Conservation (phyloP, 2,888 invertebrate genomes). For the Drosophila yooni region DNA sequence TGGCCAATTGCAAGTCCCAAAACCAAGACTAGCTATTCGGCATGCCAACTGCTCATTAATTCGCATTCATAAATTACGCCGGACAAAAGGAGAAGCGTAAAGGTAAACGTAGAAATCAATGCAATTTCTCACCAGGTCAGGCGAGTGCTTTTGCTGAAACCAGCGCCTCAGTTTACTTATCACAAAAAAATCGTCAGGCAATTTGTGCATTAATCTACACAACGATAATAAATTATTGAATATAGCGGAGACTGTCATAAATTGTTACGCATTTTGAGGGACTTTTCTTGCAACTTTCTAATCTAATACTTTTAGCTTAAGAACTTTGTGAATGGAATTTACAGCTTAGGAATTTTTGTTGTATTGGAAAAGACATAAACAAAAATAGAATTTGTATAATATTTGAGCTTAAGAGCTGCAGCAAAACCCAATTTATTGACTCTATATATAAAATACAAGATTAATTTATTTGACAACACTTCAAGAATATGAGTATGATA, state of each 20-base stretch:
- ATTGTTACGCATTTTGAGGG: slow-evolving; percentile 28
- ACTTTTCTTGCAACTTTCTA: slow-evolving; percentile 26
- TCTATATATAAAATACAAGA: background rate
- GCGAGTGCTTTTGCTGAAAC: background rate
- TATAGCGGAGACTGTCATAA: slow-evolving; percentile 23
- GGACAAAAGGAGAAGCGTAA: slow-evolving; percentile 32
- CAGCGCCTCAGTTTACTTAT: slow-evolving; percentile 12
- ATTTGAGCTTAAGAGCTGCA: background rate
- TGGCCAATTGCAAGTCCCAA: slow-evolving; percentile 17
- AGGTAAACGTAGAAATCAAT: slow-evolving; percentile 68
- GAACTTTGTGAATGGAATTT: slow-evolving; percentile 10
- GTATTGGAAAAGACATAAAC: background rate
- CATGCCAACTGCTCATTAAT: slow-evolving; percentile 78
- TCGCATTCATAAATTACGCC: slow-evolving; percentile 73
- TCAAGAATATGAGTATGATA: background rate
- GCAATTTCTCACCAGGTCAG: slow-evolving; percentile 45
- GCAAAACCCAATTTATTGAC: background rate
- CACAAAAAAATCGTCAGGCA: slow-evolving; percentile 41
- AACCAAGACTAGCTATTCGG: slow-evolving; percentile 52
- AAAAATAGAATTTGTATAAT: background rate
- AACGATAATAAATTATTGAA: slow-evolving; percentile 47
- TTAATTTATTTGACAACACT: background rate
- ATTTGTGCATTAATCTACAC: slow-evolving; percentile 54
- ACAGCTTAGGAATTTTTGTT: background rate
- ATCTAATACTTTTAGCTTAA: slow-evolving; percentile 19